Evolutionary conservation across 1,140 invertebrate genomes (phyloP).

Genomic region (Eumeta japonica): DNA sequence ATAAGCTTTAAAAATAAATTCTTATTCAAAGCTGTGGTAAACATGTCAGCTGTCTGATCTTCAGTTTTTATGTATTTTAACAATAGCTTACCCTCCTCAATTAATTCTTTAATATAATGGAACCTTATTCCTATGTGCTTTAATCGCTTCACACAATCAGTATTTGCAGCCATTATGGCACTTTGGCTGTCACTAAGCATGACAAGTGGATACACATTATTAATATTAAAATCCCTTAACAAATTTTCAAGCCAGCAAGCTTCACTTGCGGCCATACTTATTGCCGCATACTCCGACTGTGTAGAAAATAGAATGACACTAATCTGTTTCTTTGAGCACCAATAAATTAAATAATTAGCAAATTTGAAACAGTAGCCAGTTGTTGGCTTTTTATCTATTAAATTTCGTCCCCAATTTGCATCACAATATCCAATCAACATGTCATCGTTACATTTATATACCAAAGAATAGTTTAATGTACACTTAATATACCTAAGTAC

Average conservation of each 20-base stretch:
- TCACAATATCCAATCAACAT: not conserved
- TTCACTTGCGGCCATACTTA: not conserved
- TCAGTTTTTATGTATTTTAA: not conserved
- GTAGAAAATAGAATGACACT: not conserved
- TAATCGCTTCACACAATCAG: not conserved
- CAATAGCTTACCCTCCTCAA: no score
- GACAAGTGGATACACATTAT: not conserved
- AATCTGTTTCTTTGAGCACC: not conserved
- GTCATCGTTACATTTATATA: not conserved
- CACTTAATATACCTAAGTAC: not conserved
- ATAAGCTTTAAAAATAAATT: no score
- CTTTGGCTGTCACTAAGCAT: not conserved
- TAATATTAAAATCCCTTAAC: not conserved
- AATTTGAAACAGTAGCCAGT: not conserved
- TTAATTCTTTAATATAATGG: not conserved
- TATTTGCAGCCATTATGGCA: not conserved
- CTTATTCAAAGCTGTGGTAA: not conserved
- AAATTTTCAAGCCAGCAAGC: slow-evolving; percentile 1
- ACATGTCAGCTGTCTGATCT: not conserved
- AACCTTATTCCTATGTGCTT: not conserved
- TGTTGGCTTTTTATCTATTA: not conserved
- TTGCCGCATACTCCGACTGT: not conserved
- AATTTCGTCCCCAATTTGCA: not conserved
- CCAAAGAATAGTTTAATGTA: not conserved
- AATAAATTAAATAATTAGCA: not conserved